phyloP scores from a whole-genome alignment of 37 sponge, comb jelly and placozoan genomes.

The Halichondria panicea region DNA sequence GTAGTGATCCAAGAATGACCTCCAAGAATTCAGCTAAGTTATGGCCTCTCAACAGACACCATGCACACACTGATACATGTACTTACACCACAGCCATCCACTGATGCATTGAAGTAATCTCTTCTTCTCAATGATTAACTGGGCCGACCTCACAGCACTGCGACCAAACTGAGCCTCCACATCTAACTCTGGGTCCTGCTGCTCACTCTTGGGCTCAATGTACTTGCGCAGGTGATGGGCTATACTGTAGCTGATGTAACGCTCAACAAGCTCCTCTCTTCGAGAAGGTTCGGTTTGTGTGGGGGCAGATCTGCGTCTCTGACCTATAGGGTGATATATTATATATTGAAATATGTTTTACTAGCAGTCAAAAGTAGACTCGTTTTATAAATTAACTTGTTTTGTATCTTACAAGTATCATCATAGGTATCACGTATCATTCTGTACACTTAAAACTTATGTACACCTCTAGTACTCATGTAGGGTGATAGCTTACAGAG shows the following conservation, averaged over 20 bases:
- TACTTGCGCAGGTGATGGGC: constrained; percentile 28
- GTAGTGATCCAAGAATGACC: no score
- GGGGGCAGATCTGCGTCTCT: not conserved
- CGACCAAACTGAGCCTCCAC: constrained; percentile 54
- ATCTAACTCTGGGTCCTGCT: constrained; percentile 53
- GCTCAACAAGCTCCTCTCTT: not conserved
- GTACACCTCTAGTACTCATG: no score
- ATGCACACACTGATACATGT: not conserved
- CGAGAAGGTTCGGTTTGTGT: not conserved
- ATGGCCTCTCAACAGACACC: no score
- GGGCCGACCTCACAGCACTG: not conserved
- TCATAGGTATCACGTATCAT: no score
- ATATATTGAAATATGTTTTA: no score
- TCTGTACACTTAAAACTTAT: no score
- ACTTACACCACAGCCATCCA: constrained; percentile 67
- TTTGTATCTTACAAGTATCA: no score
- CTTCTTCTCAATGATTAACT: not conserved
- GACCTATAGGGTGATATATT: no score
- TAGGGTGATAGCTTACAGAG: no score
- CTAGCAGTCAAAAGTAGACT: no score
- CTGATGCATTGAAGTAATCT: constrained; percentile 42
- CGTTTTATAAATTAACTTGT: no score
- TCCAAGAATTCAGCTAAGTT: no score
- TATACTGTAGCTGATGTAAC: constrained; percentile 28
- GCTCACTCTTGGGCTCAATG: not conserved